phyloP scores from a whole-genome alignment of 2,113 vertebrate genomes.

The Chaetodon auriga region DNA sequence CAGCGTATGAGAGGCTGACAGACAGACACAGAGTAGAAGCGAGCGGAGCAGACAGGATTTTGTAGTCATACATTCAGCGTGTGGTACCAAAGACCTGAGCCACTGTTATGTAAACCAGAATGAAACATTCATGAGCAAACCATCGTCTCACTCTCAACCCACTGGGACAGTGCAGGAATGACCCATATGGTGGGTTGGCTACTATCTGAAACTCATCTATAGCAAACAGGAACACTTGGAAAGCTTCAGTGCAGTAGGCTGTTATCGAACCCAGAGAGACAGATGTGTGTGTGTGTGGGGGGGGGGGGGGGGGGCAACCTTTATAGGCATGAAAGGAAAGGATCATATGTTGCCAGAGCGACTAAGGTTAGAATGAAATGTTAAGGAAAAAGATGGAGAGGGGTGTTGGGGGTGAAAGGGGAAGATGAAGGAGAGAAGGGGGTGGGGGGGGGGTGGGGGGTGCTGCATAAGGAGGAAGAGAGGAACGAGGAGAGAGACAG shows the following conservation, averaged over 20 bases:
- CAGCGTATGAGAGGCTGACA: slow-evolving; percentile 5
- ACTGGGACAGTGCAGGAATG: slow-evolving; percentile 50
- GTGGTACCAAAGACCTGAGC: slow-evolving; percentile 60
- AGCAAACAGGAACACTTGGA: slow-evolving; percentile 30
- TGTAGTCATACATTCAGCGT: slow-evolving; percentile 56
- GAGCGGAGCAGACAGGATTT: slow-evolving; percentile 42
- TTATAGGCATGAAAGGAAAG: slow-evolving; percentile 45
- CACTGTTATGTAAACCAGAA: slow-evolving; percentile 72
- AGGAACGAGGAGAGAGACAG: slow-evolving; percentile 41
- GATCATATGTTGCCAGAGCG: slow-evolving; percentile 31
- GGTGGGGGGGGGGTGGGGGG: neutral
- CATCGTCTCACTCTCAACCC: slow-evolving; percentile 42
- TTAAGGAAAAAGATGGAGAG: slow-evolving; percentile 29
- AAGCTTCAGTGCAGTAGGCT: slow-evolving; percentile 19
- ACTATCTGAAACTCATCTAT: slow-evolving; percentile 57
- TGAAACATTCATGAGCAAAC: slow-evolving; percentile 73
- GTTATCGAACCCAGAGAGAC: slow-evolving; percentile 31
- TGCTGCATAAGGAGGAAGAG: slow-evolving; percentile 16
- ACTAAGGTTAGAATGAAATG: slow-evolving; percentile 41
- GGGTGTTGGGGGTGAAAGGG: slow-evolving; percentile 17
- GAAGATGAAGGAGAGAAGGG: slow-evolving; percentile 48
- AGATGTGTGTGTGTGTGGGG: neutral
- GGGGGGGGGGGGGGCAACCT: slow-evolving; percentile 11
- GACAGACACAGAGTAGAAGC: neutral
- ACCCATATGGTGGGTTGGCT: slow-evolving; percentile 58